phyloP scores from a whole-genome alignment of 2,888 invertebrate species.

The Trichopoda pennipes region DNA sequence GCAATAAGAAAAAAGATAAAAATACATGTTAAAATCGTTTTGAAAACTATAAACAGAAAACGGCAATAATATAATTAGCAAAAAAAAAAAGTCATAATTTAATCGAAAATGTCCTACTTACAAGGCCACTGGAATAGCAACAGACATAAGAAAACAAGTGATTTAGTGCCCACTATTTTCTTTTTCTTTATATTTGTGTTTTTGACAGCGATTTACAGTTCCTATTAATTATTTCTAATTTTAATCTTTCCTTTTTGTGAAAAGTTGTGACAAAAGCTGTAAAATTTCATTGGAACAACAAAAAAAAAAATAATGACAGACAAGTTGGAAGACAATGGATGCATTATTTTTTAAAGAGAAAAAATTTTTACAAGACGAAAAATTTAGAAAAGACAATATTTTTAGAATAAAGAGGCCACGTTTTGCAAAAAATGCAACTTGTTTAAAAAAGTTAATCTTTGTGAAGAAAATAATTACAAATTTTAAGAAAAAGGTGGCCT shows the following conservation, averaged over 20 bases:
- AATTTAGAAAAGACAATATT: no score
- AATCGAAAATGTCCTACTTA: slow-evolving; percentile 45
- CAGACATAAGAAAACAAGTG: slow-evolving; percentile 11
- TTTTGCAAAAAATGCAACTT: neutral
- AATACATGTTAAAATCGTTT: slow-evolving; percentile 19
- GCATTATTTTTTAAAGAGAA: no score
- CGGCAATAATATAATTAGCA: slow-evolving; percentile 17
- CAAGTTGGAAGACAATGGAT: no score
- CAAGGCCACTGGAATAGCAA: slow-evolving; percentile 15
- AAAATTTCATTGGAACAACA: no score
- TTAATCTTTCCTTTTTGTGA: neutral
- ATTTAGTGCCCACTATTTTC: slow-evolving; percentile 1
- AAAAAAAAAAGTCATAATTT: slow-evolving; percentile 46
- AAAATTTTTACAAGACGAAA: no score
- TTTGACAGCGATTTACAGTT: neutral
- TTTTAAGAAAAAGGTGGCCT: no score
- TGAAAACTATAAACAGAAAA: neutral
- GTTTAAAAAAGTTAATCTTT: no score
- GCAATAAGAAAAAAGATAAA: slow-evolving; percentile 28
- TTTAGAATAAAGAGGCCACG: neutral
- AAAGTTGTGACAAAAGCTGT: no score
- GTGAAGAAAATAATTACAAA: no score
- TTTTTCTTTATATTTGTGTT: neutral
- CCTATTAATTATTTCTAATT: neutral
- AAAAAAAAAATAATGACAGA: no score